Evolutionary conservation across 1,140 invertebrate species (phyloP).

Genomic region (Psilanteris sp.): DNA sequence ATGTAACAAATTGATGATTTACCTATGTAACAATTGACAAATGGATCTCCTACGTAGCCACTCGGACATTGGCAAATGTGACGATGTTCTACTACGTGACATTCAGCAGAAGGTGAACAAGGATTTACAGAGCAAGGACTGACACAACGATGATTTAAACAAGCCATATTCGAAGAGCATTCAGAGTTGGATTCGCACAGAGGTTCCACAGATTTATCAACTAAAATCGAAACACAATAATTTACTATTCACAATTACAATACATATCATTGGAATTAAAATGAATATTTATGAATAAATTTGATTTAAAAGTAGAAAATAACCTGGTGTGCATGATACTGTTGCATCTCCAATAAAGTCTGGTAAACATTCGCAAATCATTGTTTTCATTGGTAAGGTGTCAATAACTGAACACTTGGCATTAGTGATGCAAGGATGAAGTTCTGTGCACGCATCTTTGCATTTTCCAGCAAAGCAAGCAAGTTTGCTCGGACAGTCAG

Average conservation of each 20-base stretch:
- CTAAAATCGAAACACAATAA: too few species aligned
- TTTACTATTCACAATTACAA: too few species aligned
- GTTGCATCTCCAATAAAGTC: conserved; percentile 92
- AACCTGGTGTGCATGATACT: conserved; percentile 88
- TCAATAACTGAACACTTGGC: conserved; percentile 91
- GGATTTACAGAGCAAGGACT: conserved; percentile 89
- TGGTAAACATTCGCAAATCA: conserved; percentile 90
- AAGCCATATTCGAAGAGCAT: conserved; percentile 85
- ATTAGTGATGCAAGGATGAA: conserved; percentile 88
- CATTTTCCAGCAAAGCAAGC: conserved; percentile 91
- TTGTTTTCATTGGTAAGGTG: conserved; percentile 90
- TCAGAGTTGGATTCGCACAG: conserved; percentile 86
- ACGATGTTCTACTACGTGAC: conserved; percentile 86
- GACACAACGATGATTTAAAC: conserved; percentile 86
- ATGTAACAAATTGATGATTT: conserved; percentile 30
- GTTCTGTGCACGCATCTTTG: conserved; percentile 89
- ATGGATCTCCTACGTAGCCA: conserved; percentile 89
- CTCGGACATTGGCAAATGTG: conserved; percentile 88
- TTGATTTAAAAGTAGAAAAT: too few species aligned
- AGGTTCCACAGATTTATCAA: conserved; percentile 77
- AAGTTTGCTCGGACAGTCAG: conserved; percentile 90
- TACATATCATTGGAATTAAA: too few species aligned
- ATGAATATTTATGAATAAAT: too few species aligned
- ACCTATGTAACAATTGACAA: conserved; percentile 88
- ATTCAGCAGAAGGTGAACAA: conserved; percentile 90